A percentile compares a stretch with the other conserved stretches of the same genome.
Evolutionary conservation across 2,113 vertebrate species (phyloP).

Genomic region (Ahaetulla prasina): DNA sequence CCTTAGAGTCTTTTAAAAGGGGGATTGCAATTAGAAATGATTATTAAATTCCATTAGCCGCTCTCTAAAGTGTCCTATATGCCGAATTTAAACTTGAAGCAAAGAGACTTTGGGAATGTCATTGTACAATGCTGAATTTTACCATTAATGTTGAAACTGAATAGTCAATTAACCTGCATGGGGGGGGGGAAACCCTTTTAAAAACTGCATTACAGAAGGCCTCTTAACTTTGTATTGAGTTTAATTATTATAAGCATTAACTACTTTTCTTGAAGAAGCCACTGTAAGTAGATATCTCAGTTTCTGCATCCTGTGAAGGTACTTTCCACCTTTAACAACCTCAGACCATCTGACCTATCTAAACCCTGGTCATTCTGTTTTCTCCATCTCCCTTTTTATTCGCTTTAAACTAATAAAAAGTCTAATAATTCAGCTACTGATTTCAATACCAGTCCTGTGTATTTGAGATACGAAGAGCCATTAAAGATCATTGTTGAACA

Average conservation of each 20-base stretch:
- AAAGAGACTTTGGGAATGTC: not conserved
- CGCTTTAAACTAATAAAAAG: not conserved
- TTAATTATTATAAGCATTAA: not conserved
- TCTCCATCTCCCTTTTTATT: not conserved
- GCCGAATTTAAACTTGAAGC: not conserved
- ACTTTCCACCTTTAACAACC: not conserved
- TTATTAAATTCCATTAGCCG: not conserved
- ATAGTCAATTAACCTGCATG: not conserved
- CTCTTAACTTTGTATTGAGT: not conserved
- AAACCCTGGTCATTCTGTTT: not conserved
- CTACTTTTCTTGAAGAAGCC: not conserved
- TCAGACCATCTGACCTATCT: not conserved
- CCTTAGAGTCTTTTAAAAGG: not conserved
- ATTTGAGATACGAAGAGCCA: not conserved
- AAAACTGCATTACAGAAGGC: not conserved
- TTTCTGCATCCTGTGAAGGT: not conserved
- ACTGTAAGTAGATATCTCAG: not conserved
- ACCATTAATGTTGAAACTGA: not conserved
- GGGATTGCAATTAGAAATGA: not conserved
- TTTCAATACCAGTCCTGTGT: not conserved
- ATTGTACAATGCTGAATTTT: not conserved
- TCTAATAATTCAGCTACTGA: not conserved
- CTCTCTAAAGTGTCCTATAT: not conserved
- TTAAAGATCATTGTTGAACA: not conserved
- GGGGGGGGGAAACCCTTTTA: not conserved